Conservation (phyloP, 2,797 vertebrate species). For the Sciaenops ocellatus region DNA sequence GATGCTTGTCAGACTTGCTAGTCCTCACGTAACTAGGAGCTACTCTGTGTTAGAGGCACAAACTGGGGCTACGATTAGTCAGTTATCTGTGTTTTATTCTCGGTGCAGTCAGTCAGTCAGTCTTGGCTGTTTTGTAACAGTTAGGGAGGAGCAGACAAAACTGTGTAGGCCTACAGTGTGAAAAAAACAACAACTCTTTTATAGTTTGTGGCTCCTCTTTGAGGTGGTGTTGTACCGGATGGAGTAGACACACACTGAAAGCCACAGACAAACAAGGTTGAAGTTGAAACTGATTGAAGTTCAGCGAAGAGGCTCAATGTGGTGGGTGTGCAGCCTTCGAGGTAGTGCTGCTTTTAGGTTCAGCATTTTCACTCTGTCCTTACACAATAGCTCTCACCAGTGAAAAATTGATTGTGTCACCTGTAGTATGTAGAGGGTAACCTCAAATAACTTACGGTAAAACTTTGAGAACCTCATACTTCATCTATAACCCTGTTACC, state of each 20-base stretch:
- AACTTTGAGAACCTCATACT: neutral
- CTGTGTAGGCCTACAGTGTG: too few species aligned
- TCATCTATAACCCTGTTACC: neutral
- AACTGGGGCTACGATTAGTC: neutral
- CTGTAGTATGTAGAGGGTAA: neutral
- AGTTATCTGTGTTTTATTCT: neutral
- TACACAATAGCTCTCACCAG: neutral
- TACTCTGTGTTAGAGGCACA: neutral
- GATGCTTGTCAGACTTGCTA: neutral
- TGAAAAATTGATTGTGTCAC: neutral
- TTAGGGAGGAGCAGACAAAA: too few species aligned
- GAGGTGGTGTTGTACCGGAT: too few species aligned
- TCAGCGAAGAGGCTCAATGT: neutral
- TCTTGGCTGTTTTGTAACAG: neutral
- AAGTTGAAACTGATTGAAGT: neutral
- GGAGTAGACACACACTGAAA: neutral
- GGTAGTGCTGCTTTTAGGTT: neutral
- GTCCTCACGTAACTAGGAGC: neutral
- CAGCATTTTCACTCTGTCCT: neutral
- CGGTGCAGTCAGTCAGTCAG: neutral
- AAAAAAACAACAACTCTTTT: too few species aligned
- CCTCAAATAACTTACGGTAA: neutral
- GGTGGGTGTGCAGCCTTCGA: neutral
- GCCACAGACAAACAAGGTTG: constrained; percentile 8
- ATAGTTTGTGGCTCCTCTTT: too few species aligned